Base-by-base conservation (phyloP, 2,888 invertebrate genomes). In the Limnephilus marmoratus region DNA sequence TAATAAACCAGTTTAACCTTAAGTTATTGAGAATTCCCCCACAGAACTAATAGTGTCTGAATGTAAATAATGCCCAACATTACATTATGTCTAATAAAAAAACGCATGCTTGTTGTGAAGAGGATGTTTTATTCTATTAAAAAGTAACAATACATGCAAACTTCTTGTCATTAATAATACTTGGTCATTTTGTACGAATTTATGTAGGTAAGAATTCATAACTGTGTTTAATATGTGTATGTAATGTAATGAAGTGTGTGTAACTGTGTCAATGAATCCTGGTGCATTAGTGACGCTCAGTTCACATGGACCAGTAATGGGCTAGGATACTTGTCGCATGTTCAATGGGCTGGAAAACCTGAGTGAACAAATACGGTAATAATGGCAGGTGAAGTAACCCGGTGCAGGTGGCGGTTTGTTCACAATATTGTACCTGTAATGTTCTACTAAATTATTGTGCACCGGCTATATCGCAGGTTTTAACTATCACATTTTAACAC, bases 231-330 rank as follows among this genome's bases (percentile, higher is more conserved):
- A 68, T 24, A n/a, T 68, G 68, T n/a, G 68, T 24, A 9, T 82
- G 5, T 82, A 82, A 82, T 82, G 13, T 82, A 82, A 82, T 82
- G 82, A 82, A 86, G 41, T 86, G 68, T 86, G 68, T 68, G 68
- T 68, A 68, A 68, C n/a, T 68, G 68, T 68, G 68, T 68, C 24
- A 68, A 24, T 68, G 68, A 68, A 68, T n/a, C 68, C 68, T 24
- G 24, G 24, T 68, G 68, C 68, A 68, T 68, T 68, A 68, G n/a
- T 68, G 1, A 68, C 68, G 68, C 68, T 24, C 68, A n/a, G 68
- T 68, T 68, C 68, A 68, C 68, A 68, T 68, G 68, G 68, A 68
- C n/a, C 24, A 68, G 24, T 68, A 68, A 68, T 9, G 68, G 24
- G 24, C 2, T 1, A 24, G 68, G 68, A 53, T 68, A 24, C 68